Conservation (phyloP, 2,888 invertebrate species). For the Leptopilina drosophilae region DNA sequence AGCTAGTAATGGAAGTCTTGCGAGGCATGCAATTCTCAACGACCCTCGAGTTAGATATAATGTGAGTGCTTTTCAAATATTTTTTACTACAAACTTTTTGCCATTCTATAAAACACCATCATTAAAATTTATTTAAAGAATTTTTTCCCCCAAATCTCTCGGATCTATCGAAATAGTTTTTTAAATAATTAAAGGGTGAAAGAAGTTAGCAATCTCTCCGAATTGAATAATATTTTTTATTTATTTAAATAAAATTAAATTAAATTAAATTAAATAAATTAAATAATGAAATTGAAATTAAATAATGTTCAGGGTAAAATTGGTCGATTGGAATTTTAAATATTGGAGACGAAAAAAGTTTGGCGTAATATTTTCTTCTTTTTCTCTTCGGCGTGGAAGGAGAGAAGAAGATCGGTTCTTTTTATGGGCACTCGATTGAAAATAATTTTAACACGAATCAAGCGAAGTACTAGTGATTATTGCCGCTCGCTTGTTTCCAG, state of each 20-base stretch:
- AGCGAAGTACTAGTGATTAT: neutral
- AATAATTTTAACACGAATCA: constrained; percentile 17
- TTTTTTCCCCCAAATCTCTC: too few relatives aligned
- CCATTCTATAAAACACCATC: neutral
- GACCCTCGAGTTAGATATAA: constrained; percentile 91
- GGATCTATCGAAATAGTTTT: too few relatives aligned
- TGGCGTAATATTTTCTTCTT: neutral
- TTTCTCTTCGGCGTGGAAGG: too few relatives aligned
- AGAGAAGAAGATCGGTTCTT: neutral
- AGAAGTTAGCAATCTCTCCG: too few relatives aligned
- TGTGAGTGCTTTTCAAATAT: constrained; percentile 78
- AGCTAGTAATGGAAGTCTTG: constrained; percentile 79
- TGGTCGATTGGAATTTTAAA: too few relatives aligned
- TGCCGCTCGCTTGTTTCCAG: constrained; percentile 9
- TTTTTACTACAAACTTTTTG: neutral
- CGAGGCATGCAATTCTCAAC: constrained; percentile 80
- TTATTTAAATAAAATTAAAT: too few relatives aligned
- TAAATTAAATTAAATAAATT: too few relatives aligned
- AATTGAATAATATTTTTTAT: too few relatives aligned
- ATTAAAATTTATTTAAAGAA: neutral
- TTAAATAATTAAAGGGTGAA: too few relatives aligned
- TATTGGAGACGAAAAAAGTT: neutral
- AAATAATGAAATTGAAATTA: too few relatives aligned
- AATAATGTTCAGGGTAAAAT: too few relatives aligned
- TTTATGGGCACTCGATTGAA: neutral